Evolutionary conservation across 2,113 vertebrate species (phyloP).

Genomic region (Orthonyx spaldingii): DNA sequence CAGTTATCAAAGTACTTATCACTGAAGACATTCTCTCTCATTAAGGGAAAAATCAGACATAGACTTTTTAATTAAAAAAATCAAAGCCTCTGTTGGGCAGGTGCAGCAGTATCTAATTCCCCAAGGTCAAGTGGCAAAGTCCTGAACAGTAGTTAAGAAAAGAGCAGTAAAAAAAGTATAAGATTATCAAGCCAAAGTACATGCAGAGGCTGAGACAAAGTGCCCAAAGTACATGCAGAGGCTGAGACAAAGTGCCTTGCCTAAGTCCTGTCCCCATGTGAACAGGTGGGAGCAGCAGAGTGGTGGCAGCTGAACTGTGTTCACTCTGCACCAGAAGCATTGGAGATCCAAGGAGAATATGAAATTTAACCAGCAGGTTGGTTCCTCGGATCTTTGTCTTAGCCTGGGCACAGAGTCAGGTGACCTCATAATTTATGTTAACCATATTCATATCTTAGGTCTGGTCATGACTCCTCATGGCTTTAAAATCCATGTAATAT

Average conservation of each 20-base stretch:
- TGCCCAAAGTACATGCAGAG: not conserved
- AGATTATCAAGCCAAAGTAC: not conserved
- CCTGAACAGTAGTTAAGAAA: not conserved
- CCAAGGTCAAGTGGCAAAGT: not conserved
- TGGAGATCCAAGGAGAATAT: not conserved
- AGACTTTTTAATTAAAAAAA: not conserved
- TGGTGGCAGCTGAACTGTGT: not conserved
- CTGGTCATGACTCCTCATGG: not conserved
- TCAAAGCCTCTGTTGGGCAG: not conserved
- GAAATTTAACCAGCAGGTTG: not conserved
- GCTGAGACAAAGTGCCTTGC: not conserved
- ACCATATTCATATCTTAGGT: not conserved
- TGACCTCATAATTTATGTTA: not conserved
- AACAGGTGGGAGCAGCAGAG: not conserved
- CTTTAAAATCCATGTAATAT: not conserved
- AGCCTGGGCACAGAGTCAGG: not conserved
- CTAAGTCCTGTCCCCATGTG: fast-evolving
- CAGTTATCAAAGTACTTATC: not conserved
- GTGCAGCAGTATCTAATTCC: not conserved
- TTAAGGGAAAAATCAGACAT: not conserved
- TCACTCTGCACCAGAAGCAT: not conserved
- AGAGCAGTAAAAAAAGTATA: not conserved
- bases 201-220: not conserved
- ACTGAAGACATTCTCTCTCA: not conserved
- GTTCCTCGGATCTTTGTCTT: not conserved